Evolutionary conservation across 1,140 invertebrate species (phyloP).

Genomic region (Whitmania pigra): DNA sequence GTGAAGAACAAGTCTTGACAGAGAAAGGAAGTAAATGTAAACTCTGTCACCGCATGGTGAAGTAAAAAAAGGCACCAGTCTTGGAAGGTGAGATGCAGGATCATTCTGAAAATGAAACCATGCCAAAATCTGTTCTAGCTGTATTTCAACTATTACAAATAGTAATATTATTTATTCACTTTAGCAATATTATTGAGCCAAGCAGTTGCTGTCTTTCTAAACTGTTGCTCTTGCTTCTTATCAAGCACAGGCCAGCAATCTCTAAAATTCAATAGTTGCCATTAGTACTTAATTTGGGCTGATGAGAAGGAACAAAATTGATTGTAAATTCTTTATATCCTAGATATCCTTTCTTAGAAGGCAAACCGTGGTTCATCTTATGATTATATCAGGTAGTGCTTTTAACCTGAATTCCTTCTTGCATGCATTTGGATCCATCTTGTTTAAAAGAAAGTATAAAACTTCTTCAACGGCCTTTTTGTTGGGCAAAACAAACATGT

Average conservation of each 20-base stretch:
- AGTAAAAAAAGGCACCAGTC: conserved; percentile 10
- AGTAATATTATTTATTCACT: conserved; percentile 27
- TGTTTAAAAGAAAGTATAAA: conserved; percentile 36
- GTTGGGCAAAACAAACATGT: conserved; percentile 40
- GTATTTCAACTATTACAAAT: neutral
- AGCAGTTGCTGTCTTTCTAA: conserved; percentile 33
- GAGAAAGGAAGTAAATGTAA: conserved; percentile 25
- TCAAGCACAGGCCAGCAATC: conserved; percentile 37
- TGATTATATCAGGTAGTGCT: neutral
- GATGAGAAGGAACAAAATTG: neutral
- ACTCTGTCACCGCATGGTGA: conserved; percentile 11
- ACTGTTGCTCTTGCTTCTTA: conserved; percentile 35
- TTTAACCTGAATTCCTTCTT: conserved; percentile 36
- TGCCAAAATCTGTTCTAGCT: neutral
- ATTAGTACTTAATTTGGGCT: neutral
- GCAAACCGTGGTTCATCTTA: neutral
- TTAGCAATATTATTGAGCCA: conserved; percentile 37
- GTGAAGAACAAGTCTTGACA: conserved; percentile 19
- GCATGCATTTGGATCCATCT: conserved; percentile 33
- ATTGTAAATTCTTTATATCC: conserved; percentile 18
- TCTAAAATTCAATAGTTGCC: conserved; percentile 27
- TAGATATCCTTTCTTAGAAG: neutral
- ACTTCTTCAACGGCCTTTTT: conserved; percentile 36
- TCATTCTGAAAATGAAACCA: neutral
- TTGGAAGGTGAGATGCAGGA: conserved; percentile 4